Percentiles rank a stretch among this genome's conserved stretches.
phyloP scores from a whole-genome alignment of 2,113 vertebrate species.

The Mustelus asterias region DNA sequence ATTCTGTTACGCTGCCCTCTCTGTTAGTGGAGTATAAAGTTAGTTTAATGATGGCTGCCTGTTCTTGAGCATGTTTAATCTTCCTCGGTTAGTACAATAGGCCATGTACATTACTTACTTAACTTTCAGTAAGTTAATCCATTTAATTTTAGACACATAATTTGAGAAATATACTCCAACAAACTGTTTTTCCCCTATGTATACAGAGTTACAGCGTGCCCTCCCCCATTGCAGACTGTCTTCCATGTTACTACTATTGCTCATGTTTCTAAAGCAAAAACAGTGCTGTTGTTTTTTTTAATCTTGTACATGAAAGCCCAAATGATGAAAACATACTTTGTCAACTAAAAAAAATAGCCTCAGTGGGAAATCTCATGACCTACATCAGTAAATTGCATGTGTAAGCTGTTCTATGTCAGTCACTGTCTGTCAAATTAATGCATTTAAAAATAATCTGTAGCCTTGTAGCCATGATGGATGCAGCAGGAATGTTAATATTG shows the following conservation, averaged over 20 bases:
- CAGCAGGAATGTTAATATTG: background rate
- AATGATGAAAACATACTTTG: background rate
- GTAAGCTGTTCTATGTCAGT: background rate
- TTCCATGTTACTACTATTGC: background rate
- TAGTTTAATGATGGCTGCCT: background rate
- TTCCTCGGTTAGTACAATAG: background rate
- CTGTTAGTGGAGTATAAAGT: background rate
- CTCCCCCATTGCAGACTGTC: background rate
- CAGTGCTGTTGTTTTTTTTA: background rate
- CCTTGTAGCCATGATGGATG: background rate
- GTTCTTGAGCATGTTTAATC: too few species aligned
- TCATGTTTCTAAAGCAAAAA: background rate
- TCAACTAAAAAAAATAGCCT: conserved; percentile 11
- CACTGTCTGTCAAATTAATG: background rate
- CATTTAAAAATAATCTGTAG: background rate
- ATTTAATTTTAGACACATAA: background rate
- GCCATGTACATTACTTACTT: background rate
- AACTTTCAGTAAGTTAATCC: background rate
- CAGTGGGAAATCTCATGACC: background rate
- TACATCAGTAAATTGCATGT: background rate
- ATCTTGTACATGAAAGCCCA: background rate
- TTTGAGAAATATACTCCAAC: background rate
- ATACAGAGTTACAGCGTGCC: background rate
- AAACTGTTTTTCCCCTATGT: background rate
- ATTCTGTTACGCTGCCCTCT: too few species aligned